A percentile compares a stretch with the other conserved stretches of the same genome.
These are phyloP conservation scores for Chloropsis hardwickii DNA, from an alignment of 2,113 vertebrate genomes.

Conservation along the genomic window DNA sequence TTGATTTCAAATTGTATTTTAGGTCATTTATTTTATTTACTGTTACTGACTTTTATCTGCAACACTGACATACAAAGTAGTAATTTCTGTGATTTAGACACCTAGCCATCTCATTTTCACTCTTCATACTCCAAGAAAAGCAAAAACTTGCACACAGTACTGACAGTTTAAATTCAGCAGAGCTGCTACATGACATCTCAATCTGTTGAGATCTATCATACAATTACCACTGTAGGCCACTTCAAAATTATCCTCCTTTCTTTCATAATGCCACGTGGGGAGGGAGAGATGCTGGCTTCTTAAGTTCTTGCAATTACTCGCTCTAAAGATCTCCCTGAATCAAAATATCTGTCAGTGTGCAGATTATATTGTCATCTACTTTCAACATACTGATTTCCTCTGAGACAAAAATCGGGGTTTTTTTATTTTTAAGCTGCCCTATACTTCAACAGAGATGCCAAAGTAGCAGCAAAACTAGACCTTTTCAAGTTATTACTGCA, in stretches of 20 bases:
- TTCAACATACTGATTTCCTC: background rate
- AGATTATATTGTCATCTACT: conserved; percentile 7
- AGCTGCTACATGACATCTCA: conserved; percentile 17
- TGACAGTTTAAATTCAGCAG: background rate
- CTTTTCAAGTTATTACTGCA: no score
- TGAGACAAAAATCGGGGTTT: background rate
- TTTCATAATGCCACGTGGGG: background rate
- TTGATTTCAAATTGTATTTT: conserved; percentile 7
- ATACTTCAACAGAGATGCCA: background rate
- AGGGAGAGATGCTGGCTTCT: background rate
- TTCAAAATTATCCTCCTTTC: conserved; percentile 45
- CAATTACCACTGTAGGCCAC: conserved; percentile 35
- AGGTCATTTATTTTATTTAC: background rate
- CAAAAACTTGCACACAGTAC: background rate
- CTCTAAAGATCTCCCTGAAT: background rate
- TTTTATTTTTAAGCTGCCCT: background rate
- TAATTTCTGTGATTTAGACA: conserved; percentile 5
- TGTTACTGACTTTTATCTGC: background rate
- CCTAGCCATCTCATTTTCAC: conserved; percentile 8
- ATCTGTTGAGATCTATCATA: conserved; percentile 26
- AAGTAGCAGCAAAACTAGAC: background rate
- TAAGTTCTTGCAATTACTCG: background rate
- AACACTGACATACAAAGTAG: background rate
- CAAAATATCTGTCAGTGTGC: conserved; percentile 2
- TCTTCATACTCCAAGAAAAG: background rate